A percentile compares a stretch with the other conserved stretches of the same genome.
phyloP scores from a whole-genome alignment of 2,888 invertebrate species.

The Dryocosmus kuriphilus region DNA sequence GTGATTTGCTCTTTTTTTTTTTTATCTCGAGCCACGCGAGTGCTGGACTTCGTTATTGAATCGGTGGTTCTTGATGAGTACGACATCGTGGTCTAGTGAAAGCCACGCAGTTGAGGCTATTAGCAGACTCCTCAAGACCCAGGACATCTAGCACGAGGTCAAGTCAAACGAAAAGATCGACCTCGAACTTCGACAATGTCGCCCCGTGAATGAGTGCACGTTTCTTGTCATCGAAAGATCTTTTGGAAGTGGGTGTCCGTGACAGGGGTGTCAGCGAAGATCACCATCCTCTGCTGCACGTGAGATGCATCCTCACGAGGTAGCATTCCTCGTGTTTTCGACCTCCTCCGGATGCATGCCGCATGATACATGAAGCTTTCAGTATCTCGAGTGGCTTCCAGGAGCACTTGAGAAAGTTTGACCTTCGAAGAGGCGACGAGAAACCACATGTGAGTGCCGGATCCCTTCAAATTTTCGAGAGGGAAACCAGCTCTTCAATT shows the following conservation, averaged over 20 bases:
- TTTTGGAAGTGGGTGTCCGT: conserved; percentile 2
- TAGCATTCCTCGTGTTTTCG: conserved; percentile 23
- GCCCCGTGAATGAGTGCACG: conserved; percentile 23
- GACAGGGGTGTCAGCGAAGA: conserved; percentile 14
- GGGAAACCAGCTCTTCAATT: neutral
- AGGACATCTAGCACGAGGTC: conserved; percentile 64
- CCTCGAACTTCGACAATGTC: conserved; percentile 26
- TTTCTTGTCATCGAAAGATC: conserved; percentile 41
- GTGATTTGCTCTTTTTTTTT: conserved; percentile 16
- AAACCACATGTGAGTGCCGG: neutral
- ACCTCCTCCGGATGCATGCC: conserved; percentile 10
- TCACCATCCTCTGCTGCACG: conserved; percentile 19
- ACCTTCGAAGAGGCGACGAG: conserved; percentile 7
- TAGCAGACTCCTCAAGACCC: conserved; percentile 51
- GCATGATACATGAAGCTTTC: conserved; percentile 38
- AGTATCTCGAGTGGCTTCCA: conserved; percentile 12
- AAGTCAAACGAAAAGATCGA: conserved; percentile 45
- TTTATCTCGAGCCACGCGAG: neutral
- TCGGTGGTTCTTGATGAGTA: conserved; percentile 61
- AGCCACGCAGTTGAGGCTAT: conserved; percentile 63
- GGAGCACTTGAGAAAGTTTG: conserved; percentile 19
- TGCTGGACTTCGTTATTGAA: neutral
- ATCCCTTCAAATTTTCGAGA: neutral
- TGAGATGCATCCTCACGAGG: conserved; percentile 27
- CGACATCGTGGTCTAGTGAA: conserved; percentile 58